phyloP scores from a whole-genome alignment of 2,113 vertebrate genomes.

The Amia ocellicauda region DNA sequence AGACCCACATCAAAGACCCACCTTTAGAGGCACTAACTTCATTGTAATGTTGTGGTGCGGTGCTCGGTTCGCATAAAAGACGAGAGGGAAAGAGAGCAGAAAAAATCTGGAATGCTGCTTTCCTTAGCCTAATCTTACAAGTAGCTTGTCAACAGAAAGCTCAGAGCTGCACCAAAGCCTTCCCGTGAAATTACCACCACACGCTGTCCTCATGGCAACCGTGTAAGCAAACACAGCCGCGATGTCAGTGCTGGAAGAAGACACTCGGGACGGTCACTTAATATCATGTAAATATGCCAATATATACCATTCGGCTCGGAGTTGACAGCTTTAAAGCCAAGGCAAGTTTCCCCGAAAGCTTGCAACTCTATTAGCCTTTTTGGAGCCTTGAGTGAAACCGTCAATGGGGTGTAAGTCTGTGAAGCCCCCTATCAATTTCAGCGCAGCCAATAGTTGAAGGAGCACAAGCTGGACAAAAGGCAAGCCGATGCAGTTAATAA shows the following conservation, averaged over 20 bases:
- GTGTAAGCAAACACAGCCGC: constrained; percentile 63
- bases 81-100: background rate
- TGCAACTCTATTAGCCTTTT: constrained; percentile 59
- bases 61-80: no score
- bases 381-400: constrained; percentile 46
- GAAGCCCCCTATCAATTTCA: constrained; percentile 47
- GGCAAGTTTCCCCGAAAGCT: constrained; percentile 36
- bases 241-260: constrained; percentile 50
- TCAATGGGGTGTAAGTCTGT: constrained; percentile 36
- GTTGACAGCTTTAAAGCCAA: constrained; percentile 62
- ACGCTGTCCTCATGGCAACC: constrained; percentile 56
- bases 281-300: constrained; percentile 71
- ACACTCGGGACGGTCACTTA: constrained; percentile 50
- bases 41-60: no score
- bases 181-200: constrained; percentile 45
- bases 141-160: background rate
- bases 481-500: constrained; percentile 50
- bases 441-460: constrained; percentile 48
- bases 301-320: constrained; percentile 48
- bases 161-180: constrained; percentile 23
- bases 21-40: no score
- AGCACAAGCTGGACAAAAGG: constrained; percentile 48
- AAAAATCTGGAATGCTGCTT: background rate
- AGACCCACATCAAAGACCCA: no score
- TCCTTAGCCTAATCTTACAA: background rate